Evolutionary conservation across 2,113 vertebrate genomes (phyloP).

Genomic region (Equus przewalskii): DNA sequence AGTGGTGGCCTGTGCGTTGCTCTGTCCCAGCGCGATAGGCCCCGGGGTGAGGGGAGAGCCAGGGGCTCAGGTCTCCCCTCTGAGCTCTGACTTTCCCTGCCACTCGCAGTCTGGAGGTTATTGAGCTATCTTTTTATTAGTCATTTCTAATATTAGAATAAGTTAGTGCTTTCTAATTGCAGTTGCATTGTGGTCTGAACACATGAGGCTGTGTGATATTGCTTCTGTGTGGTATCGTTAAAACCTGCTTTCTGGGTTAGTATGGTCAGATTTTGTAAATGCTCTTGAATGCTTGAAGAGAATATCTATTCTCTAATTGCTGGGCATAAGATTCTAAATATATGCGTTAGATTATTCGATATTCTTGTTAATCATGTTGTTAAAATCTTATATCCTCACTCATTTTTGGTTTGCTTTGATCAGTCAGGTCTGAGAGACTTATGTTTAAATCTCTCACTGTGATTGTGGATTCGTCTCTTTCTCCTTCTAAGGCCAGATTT

Average conservation of each 20-base stretch:
- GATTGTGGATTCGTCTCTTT: background rate
- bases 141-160: no score
- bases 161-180: background rate
- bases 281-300: background rate
- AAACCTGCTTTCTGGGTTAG: background rate
- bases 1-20: background rate
- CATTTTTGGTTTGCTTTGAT: background rate
- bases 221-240: background rate
- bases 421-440: background rate
- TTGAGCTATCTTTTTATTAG: background rate
- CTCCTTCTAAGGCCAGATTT: background rate
- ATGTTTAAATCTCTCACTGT: background rate
- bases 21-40: fast-evolving
- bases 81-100: background rate
- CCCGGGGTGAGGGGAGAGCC: background rate
- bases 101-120: background rate
- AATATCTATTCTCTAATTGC: background rate
- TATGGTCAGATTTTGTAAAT: background rate
- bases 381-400: background rate
- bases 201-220: background rate
- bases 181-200: background rate
- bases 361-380: no score
- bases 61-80: background rate
- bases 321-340: background rate
- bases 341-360: background rate